Percentiles rank a stretch among this genome's conserved stretches.
phyloP scores from a whole-genome alignment of 1,140 invertebrate species.

The Meloidogyne hapla region DNA sequence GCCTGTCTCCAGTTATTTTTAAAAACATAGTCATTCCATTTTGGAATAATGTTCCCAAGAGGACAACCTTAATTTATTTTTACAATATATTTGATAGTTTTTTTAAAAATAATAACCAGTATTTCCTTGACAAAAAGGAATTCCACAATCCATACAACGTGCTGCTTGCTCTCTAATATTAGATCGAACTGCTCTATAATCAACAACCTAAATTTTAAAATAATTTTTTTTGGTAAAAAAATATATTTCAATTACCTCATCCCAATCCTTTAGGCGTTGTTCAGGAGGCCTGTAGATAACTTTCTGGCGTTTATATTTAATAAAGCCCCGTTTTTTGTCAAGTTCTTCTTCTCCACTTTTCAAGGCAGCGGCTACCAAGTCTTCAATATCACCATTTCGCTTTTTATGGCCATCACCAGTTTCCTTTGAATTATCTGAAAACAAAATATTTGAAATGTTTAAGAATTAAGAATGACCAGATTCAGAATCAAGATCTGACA shows the following conservation, averaged over 20 bases:
- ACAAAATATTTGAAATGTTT: not conserved
- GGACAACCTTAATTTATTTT: slow-evolving; percentile 69
- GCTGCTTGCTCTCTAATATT: slow-evolving; percentile 87
- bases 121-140: slow-evolving; percentile 95
- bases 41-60: slow-evolving; percentile 95
- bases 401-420: slow-evolving; percentile 56
- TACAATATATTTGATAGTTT: not conserved
- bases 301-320: slow-evolving; percentile 88
- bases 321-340: slow-evolving; percentile 89
- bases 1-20: slow-evolving; percentile 92
- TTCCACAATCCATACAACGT: slow-evolving; percentile 98
- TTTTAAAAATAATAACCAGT: slow-evolving; percentile 72
- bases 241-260: slow-evolving; percentile 72
- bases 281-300: slow-evolving; percentile 79
- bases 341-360: slow-evolving; percentile 74
- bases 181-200: slow-evolving; percentile 77
- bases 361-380: slow-evolving; percentile 74
- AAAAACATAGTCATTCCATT: slow-evolving; percentile 96
- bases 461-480: not conserved
- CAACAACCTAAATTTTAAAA: slow-evolving; percentile 68
- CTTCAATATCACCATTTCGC: slow-evolving; percentile 78
- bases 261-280: slow-evolving; percentile 86
- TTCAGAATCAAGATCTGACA: slow-evolving; percentile 20
- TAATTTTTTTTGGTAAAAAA: not conserved
- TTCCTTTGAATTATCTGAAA: slow-evolving; percentile 9